Base-by-base conservation (phyloP, 2,888 invertebrate species). In the Volucella inflata region DNA sequence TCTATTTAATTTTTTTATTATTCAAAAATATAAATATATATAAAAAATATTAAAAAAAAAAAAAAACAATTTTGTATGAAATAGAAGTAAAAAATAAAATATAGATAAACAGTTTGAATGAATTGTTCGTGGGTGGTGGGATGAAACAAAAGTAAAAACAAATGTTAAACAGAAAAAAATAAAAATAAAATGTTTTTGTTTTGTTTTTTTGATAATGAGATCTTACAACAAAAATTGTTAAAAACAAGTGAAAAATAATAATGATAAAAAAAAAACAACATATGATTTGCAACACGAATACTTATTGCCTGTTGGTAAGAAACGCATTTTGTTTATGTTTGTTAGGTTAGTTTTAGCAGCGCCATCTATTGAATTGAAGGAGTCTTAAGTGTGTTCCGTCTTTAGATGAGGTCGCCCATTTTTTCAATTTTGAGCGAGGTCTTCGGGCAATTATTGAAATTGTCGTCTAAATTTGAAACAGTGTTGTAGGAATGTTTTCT, bases 401-500 rank as follows among this genome's bases (percentile, higher is more conserved):
- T 60, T 46, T 79, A 84, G 16, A 84, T 75, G 44, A 79, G 64
- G 53, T 84, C 79, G 46, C 65, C 84, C 46, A 57, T 68, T 74
- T 83, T 78, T 11, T 83, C 68, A 6, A 79, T 84, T 80, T 84
- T 84, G 9, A 80, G 65, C 8, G 84, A 71, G 50, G 84, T 75
- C 50, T 80, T 84, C 30, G 70, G 84, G 46, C 79, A 84, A 44
- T 79, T 89, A 87, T 90, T 91, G 87, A 90, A 91, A 87, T 90
- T 92, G 59, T 91, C 90, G 87, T 92, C 92, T 76, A 90, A 88
- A 75, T 89, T 90, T 14, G 91, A 90, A 60, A 92, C 92, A 2
- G 92, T 91, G 38, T 90, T 88, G 83, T 92, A 92, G 87, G 92
- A 92, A 88, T 92, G 90, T 87, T 92, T 90, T 75, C 90, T 90